These are phyloP conservation scores for Archocentrus centrarchus DNA, from an alignment of 2,113 vertebrate species.

Conservation along the genomic window DNA sequence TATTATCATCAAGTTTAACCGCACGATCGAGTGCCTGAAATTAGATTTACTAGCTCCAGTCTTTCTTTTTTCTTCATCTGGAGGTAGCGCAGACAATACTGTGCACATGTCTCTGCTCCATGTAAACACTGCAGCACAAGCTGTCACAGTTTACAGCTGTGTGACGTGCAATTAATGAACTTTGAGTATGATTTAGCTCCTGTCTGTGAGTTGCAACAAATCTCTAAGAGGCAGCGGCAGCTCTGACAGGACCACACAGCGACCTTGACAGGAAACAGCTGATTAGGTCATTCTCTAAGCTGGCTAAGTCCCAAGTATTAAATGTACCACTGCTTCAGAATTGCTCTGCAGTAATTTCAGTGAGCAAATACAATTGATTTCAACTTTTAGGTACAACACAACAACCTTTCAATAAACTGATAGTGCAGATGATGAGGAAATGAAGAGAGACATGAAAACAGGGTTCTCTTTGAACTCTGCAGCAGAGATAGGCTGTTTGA, in stretches of 20 bases:
- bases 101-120: background rate
- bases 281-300: constrained; percentile 78
- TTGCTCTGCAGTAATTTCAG: constrained; percentile 61
- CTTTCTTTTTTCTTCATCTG: background rate
- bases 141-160: constrained; percentile 26
- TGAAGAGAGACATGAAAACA: constrained; percentile 12
- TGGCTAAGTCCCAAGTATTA: constrained; percentile 69
- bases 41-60: background rate
- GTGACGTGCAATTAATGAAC: constrained; percentile 62
- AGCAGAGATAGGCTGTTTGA: constrained; percentile 15
- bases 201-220: constrained; percentile 25
- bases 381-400: constrained; percentile 55
- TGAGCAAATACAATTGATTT: constrained; percentile 68
- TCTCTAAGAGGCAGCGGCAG: constrained; percentile 33
- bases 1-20: background rate
- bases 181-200: constrained; percentile 59
- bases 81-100: background rate
- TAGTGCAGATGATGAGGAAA: constrained; percentile 42
- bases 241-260: constrained; percentile 49
- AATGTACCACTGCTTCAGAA: constrained; percentile 68
- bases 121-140: constrained; percentile 9
- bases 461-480: constrained; percentile 50
- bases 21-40: background rate
- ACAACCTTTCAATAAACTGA: constrained; percentile 60
- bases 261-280: constrained; percentile 69